Evolutionary conservation across 2,888 invertebrate genomes (phyloP), one percentile per base, ranked within the genome.

Genomic region (Axea sp.): DNA sequence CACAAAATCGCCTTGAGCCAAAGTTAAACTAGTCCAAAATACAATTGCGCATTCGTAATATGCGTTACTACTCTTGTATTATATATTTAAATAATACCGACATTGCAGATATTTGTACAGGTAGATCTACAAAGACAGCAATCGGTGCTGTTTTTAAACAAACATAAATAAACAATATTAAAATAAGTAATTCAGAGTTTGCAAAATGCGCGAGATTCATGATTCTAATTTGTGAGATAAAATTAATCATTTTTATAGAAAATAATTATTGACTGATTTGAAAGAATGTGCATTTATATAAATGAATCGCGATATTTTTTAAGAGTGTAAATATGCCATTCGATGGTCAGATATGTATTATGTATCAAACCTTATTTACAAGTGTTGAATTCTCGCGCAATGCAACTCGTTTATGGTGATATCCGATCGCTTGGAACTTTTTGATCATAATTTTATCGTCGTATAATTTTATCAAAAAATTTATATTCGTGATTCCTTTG

Each of bases 21-120:
- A 78, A 78, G 78, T 77, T 78, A 78, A 78, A 76, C 72, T 71
- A 71, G 64, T 69, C 68, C 62, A 53, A 71, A 59, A 78, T 67
- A 72, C 73, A 77, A 79, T 75, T 65, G 68, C 79, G 69, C 75
- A 73, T 75, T 78, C 69, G 59, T 74, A 62, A 76, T 78, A 76
- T 75, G 75, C 78, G 76, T 65, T 71, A 62, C 78, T 81, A 78
- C 73, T 47, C 64, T 69, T 74, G 68, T 59, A 74, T 45, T 64
- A 51, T 69, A 74, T 14, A 69, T 30, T 11, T 55, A 39, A 55
- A 45, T 59, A 43, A 39, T 35, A 3, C 17, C 19, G 24, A 45
- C 28, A 30, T 41, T 26, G 37, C 37, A 59, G 35, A 28, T 55
- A 65, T 72, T 53, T 73, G 65, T 73, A 65, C 73, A 73, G 65